Evolutionary conservation across 2,888 invertebrate genomes (phyloP), one percentile per base, ranked within the genome.

Genomic region (Monoplex corrugatus): DNA sequence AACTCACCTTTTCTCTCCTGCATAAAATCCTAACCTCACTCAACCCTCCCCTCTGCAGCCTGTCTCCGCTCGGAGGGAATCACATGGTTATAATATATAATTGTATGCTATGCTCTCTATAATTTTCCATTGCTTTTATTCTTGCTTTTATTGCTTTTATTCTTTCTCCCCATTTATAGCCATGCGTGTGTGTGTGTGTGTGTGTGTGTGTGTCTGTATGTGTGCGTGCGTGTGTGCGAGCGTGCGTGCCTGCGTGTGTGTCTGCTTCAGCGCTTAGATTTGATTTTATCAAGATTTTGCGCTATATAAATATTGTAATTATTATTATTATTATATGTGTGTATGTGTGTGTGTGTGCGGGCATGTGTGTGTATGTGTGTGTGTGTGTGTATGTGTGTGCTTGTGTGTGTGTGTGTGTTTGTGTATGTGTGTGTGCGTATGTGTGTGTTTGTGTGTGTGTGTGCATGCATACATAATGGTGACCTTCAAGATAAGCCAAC

Each of bases 381-480:
- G 44, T 45, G n/a, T 83, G 45, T 83, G 45, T 83, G 45, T 45
- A n/a, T 45, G 45, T 38, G n/a, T 45, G 35, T 83, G 45, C 28
- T 2, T 44, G 45, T 45, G 44, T 45, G n/a, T 83, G 45, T 44
- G n/a, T 83, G 83, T 28, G 23, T 40, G 45, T 35, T 5, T 50
- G 32, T 84, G 44, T 35, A 43, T 84, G 44, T 35, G 23, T 84
- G 32, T 84, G 28, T 84, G 44, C 44, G 44, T 84, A 28, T 45
- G 28, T 84, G 44, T 84, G 84, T 84, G 84, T 28, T 16, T 75
- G 32, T 75, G n/a, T 75, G 75, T n/a, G 10, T 43, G n/a, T 84
- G 84, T 84, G 84, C 45, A 45, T 84, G 45, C 28, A 44, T 84
- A 13, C 50, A 40, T 8, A 40, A 40, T 35, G 23, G 23, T 8